Conservation (phyloP, 2,113 vertebrate genomes). For the Aythya baeri region DNA sequence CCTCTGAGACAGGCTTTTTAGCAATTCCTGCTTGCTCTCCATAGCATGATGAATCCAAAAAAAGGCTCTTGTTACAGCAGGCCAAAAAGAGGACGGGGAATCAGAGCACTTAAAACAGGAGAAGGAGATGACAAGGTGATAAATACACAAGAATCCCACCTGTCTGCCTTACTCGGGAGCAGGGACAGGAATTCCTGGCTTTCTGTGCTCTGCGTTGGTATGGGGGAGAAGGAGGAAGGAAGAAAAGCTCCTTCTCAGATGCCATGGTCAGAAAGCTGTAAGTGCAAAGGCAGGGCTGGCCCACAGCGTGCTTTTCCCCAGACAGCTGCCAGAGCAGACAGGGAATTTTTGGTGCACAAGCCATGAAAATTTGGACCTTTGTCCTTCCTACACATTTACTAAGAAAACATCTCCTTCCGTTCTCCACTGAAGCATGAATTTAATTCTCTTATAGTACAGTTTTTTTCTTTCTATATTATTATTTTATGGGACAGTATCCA, state of each 20-base stretch:
- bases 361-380: not conserved
- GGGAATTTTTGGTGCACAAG: not conserved
- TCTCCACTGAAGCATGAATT: constrained; percentile 18
- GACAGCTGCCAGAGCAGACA: not conserved
- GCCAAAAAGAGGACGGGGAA: constrained; percentile 47
- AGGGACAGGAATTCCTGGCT: not conserved
- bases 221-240: not conserved
- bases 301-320: not conserved
- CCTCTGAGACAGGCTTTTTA: not conserved
- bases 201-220: not conserved
- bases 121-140: constrained; percentile 58
- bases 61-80: constrained; percentile 9
- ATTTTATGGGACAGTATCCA: constrained; percentile 51
- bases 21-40: not conserved
- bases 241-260: not conserved
- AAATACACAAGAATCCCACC: constrained; percentile 45
- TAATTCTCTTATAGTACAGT: not conserved
- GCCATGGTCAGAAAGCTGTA: not conserved
- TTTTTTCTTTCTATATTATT: constrained; percentile 38
- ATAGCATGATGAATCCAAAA: constrained; percentile 8
- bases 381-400: not conserved
- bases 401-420: not conserved
- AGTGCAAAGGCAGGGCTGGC: not conserved
- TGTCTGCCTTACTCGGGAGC: not conserved
- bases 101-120: not conserved